Base-by-base conservation (phyloP, 2,888 invertebrate species). In the Drosophila meridionalis region DNA sequence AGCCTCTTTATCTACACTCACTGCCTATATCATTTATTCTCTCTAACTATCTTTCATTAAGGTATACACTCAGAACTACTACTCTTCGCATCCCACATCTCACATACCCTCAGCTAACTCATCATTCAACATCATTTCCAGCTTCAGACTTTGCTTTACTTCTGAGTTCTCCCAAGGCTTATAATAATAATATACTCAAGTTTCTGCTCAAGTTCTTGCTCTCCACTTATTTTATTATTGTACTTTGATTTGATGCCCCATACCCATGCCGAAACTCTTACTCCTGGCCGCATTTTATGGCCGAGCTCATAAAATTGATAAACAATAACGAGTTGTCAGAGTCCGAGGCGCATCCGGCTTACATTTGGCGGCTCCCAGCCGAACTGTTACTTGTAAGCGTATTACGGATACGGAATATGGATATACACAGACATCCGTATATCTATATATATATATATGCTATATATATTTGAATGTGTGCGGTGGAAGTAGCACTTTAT, bases 241-340 rank as follows among this genome's bases (percentile, higher is more conserved):
- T 43, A 8, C 14, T 62, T 66, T 70, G 70, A 70, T 63, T 64
- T 42, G 56, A 28, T 30, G 56, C 30, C n/a, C 26, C 56, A 5
- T 2, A 4, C 11, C 34, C 52, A 40, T 7, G 0, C 40, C 14
- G n/a, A 40, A 12, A 56, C 32, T 56, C 63, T 9, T 4, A 45
- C 40, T 55, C n/a, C 28, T 52, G 14, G 50, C 40, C 50, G 32
- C 43, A 43, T 32, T 80, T 83, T 81, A 67, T 75, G 28, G 69
- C 30, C 57, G 6, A 20, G 47, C 52, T 56, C 83, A 59, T 85
- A 78, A 82, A 82, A 82, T 82, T 85, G 83, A 82, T 85, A 72
- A 80, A 80, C 85, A 85, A 85, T 78, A 82, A 72, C 68, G 66
- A 69, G 73, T 70, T 71, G 38, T 67, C 52, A 30, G 66, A 68